These are phyloP conservation scores for Eilema caniola DNA, from an alignment of 2,888 invertebrate genomes.

Conservation along the genomic window DNA sequence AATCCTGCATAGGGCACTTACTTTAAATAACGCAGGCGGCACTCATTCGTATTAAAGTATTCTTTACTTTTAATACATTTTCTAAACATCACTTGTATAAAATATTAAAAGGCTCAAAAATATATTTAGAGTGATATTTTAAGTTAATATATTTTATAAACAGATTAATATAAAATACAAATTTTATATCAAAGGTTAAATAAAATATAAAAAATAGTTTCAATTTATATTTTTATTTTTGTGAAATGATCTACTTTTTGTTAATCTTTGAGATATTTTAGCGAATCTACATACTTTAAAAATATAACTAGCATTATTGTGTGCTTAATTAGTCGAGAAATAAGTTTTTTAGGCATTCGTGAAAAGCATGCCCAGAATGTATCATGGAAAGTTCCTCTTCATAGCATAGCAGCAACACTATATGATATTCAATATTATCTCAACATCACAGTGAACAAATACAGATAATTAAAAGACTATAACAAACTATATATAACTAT, in stretches of 20 bases:
- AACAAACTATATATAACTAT: too few species aligned
- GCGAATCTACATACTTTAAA: slow-evolving; percentile 48
- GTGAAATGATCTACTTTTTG: slow-evolving; percentile 50
- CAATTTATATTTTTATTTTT: slow-evolving; percentile 39
- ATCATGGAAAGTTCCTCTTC: slow-evolving; percentile 49
- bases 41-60: slow-evolving; percentile 32
- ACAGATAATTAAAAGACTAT: slow-evolving; percentile 11
- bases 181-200: slow-evolving; percentile 15
- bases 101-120: slow-evolving; percentile 45
- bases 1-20: not conserved
- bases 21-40: slow-evolving; percentile 3
- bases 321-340: slow-evolving; percentile 27
- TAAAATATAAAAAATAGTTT: slow-evolving; percentile 24
- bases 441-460: slow-evolving; percentile 20
- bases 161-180: slow-evolving; percentile 19
- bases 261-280: slow-evolving; percentile 61
- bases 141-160: slow-evolving; percentile 22
- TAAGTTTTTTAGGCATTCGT: slow-evolving; percentile 32
- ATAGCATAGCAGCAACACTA: slow-evolving; percentile 36
- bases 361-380: slow-evolving; percentile 36
- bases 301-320: slow-evolving; percentile 32
- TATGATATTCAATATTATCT: slow-evolving; percentile 17
- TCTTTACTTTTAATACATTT: slow-evolving; percentile 18
- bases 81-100: slow-evolving; percentile 33
- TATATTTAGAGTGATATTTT: slow-evolving; percentile 31